These are phyloP conservation scores for Drosophila santomea DNA, from an alignment of 1,140 invertebrate genomes.

Conservation along the genomic window DNA sequence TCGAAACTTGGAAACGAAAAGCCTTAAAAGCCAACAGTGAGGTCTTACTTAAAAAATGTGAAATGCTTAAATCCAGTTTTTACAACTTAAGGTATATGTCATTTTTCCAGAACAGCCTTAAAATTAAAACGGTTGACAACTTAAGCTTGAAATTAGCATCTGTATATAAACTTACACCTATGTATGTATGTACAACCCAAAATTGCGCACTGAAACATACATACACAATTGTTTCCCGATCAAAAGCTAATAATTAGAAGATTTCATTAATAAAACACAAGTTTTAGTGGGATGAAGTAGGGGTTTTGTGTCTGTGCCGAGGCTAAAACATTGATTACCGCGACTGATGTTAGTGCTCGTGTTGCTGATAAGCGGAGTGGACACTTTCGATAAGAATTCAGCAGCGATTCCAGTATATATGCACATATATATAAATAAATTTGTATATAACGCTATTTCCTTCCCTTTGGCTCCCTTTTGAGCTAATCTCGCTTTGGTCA, in stretches of 20 bases:
- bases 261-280: conserved; percentile 6
- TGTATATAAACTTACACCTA: background rate
- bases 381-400: conserved; percentile 40
- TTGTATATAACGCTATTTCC: background rate
- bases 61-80: background rate
- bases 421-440: no score
- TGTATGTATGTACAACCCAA: background rate
- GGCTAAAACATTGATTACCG: conserved; percentile 46
- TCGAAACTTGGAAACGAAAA: background rate
- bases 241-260: background rate
- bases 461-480: conserved; percentile 2
- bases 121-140: background rate
- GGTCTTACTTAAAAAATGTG: background rate
- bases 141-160: background rate
- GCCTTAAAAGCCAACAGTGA: background rate
- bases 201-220: no score
- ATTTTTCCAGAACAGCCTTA: background rate
- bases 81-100: background rate
- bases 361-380: conserved; percentile 39
- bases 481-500: conserved; percentile 32
- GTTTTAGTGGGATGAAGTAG: conserved; percentile 7
- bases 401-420: background rate
- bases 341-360: conserved; percentile 23
- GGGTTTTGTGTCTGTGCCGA: conserved; percentile 13
- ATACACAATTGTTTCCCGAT: no score